Evolutionary conservation across 2,888 invertebrate species (phyloP).

Genomic region (Cylloceria caligata): DNA sequence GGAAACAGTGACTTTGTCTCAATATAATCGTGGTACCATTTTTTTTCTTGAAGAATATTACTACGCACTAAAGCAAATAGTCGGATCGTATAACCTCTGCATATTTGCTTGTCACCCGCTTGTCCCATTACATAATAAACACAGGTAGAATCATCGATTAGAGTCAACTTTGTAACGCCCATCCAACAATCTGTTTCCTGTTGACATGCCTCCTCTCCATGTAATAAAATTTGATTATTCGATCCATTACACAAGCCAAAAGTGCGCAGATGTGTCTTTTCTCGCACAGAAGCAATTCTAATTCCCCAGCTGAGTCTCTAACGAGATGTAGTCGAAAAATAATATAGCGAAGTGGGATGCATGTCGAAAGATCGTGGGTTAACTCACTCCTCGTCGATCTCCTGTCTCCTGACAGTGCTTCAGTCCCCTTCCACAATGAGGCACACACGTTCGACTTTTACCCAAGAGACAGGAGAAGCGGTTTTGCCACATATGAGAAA

Average conservation of each 20-base stretch:
- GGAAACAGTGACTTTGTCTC: too few species aligned
- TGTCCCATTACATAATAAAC: background rate
- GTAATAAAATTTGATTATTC: conserved; percentile 56
- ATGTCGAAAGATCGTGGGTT: conserved; percentile 63
- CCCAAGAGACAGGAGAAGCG: conserved; percentile 68
- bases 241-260: conserved; percentile 63
- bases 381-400: conserved; percentile 62
- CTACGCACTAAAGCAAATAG: too few species aligned
- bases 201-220: conserved; percentile 51
- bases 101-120: too few species aligned
- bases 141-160: background rate
- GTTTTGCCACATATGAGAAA: conserved; percentile 63
- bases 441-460: conserved; percentile 43
- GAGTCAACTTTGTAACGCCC: background rate
- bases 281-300: conserved; percentile 50
- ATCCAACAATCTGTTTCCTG: conserved; percentile 54
- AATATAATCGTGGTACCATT: too few species aligned
- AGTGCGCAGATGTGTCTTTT: conserved; percentile 61
- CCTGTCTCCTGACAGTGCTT: conserved; percentile 9
- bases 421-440: background rate
- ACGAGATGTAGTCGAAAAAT: conserved; percentile 46
- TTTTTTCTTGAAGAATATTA: too few species aligned
- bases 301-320: conserved; percentile 57
- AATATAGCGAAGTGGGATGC: conserved; percentile 57
- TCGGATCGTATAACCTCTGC: too few species aligned